Conservation (phyloP, 2,888 invertebrate genomes). For the Acleris literana region DNA sequence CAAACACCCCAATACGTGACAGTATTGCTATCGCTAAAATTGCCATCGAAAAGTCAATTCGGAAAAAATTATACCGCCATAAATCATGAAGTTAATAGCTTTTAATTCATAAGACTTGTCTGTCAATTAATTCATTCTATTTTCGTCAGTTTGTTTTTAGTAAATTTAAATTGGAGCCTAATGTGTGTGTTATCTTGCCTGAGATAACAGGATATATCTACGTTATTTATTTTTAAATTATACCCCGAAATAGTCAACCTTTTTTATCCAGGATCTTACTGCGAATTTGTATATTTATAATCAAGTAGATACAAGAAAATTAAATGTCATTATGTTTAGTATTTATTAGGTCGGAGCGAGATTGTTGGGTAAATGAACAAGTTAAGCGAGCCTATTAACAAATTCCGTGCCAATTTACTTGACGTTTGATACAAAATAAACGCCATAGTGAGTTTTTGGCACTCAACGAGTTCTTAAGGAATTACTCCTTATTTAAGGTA, state of each 20-base stretch:
- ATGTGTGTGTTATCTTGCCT: conserved; percentile 13
- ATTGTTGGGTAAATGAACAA: conserved; percentile 21
- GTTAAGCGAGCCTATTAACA: conserved; percentile 2
- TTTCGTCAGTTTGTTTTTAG: conserved; percentile 6
- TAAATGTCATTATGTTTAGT: conserved; percentile 20
- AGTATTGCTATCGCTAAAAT: conserved; percentile 20
- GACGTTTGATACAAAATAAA: too few relatives aligned
- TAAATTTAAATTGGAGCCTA: background rate
- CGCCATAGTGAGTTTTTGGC: too few relatives aligned
- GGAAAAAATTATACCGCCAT: background rate
- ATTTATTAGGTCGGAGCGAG: conserved; percentile 24
- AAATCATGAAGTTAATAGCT: conserved; percentile 4
- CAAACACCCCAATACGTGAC: conserved; percentile 43
- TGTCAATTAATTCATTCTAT: conserved; percentile 16
- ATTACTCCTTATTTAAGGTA: conserved; percentile 25
- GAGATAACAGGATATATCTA: conserved; percentile 9
- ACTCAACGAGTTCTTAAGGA: background rate
- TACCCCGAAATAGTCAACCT: conserved; percentile 19
- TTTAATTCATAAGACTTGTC: conserved; percentile 9
- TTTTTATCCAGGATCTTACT: conserved; percentile 28
- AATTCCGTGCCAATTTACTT: too few relatives aligned
- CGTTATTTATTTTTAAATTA: conserved; percentile 30
- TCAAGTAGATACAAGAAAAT: conserved; percentile 24
- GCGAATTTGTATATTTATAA: conserved; percentile 20
- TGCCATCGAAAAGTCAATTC: background rate